These are phyloP conservation scores for Vimba vimba DNA, from an alignment of 2,113 vertebrate species.

Conservation along the genomic window DNA sequence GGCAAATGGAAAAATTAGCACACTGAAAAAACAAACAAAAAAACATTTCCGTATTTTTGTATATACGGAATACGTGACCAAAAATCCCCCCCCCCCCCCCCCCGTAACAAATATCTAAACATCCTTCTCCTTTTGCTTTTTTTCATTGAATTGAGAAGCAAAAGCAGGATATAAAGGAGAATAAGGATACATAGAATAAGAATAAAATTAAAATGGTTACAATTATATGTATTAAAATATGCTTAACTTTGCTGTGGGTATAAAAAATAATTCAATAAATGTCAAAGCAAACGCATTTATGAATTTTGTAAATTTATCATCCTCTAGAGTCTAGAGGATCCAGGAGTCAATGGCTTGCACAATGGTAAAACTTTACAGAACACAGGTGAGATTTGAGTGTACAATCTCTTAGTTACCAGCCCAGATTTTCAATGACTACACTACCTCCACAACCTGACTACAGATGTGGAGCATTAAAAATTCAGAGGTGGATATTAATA, in stretches of 20 bases:
- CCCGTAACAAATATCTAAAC: background rate
- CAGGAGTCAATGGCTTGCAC: background rate
- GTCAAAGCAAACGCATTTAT: background rate
- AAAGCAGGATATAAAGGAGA: background rate
- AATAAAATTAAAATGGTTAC: background rate
- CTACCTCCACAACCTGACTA: background rate
- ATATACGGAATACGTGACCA: too few relatives aligned
- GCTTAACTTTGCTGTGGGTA: background rate
- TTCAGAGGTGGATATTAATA: constrained; percentile 20
- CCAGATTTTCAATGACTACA: background rate
- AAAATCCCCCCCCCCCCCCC: too few relatives aligned
- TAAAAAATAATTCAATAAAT: background rate
- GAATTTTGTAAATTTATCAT: background rate
- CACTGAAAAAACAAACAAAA: background rate
- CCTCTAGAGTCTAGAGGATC: background rate
- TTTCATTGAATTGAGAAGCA: too few relatives aligned
- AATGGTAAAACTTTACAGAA: constrained; percentile 7
- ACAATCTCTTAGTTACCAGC: background rate
- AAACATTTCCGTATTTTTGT: background rate
- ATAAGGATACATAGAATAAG: background rate
- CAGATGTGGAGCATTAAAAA: constrained; percentile 5
- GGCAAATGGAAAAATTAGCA: background rate
- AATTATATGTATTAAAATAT: background rate
- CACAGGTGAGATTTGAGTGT: background rate
- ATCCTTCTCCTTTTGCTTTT: background rate